Percentiles rank a stretch among this genome's conserved stretches.
These are phyloP conservation scores for Petromus typicus DNA, from an alignment of 2,113 vertebrate species.

Conservation along the genomic window DNA sequence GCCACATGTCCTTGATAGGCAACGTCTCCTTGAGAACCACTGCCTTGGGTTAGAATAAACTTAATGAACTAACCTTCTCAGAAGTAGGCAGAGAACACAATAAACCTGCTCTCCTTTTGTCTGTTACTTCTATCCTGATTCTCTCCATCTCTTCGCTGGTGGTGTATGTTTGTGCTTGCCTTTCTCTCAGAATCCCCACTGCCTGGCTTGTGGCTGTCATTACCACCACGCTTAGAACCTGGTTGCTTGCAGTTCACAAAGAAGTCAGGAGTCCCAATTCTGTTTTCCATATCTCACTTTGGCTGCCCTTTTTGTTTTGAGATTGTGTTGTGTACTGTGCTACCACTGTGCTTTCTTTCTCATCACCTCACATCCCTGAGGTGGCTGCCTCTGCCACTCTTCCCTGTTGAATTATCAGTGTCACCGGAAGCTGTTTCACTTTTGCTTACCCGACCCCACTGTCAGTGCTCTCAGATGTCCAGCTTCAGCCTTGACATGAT, in stretches of 20 bases:
- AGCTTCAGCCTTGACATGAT: not conserved
- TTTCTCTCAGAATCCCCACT: not conserved
- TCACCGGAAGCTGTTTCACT: not conserved
- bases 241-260: not conserved
- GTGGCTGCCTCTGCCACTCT: not conserved
- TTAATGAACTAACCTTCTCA: not conserved
- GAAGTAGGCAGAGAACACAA: constrained; percentile 1
- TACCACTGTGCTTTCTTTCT: not conserved
- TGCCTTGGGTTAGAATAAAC: not conserved
- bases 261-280: not conserved
- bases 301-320: not conserved
- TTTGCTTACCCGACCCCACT: no score
- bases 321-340: not conserved
- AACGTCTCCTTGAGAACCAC: not conserved
- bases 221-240: not conserved
- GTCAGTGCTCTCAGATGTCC: not conserved
- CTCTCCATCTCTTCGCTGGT: not conserved
- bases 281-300: not conserved
- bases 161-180: not conserved
- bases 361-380: not conserved
- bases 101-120: not conserved
- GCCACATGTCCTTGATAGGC: not conserved
- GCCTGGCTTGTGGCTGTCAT: not conserved
- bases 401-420: not conserved
- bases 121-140: not conserved